These are phyloP conservation scores for Scyliorhinus canicula DNA, from an alignment of 2,797 vertebrate genomes.

Conservation along the genomic window DNA sequence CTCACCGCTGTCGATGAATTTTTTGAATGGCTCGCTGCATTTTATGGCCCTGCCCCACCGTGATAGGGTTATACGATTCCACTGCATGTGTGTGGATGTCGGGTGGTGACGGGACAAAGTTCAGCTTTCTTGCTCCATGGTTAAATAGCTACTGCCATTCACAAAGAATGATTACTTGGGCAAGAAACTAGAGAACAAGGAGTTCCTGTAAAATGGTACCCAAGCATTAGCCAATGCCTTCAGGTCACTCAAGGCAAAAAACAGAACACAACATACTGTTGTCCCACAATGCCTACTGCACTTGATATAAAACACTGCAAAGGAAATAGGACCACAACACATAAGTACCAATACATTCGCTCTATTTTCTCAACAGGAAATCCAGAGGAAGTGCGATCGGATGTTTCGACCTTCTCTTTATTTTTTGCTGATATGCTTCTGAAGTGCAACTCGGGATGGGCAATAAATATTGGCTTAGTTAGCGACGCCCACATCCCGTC, in stretches of 20 bases:
- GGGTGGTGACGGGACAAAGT: background rate
- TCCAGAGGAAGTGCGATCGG: background rate
- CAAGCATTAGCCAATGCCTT: background rate
- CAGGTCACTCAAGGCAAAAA: background rate
- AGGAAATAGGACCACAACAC: background rate
- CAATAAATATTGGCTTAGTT: too few species aligned
- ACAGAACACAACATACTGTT: background rate
- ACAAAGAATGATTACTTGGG: background rate
- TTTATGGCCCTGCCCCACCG: too few species aligned
- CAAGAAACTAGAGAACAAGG: background rate
- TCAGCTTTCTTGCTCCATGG: background rate
- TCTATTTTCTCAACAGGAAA: background rate
- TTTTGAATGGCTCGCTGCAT: too few species aligned
- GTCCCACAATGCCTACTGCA: background rate
- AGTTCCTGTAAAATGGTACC: background rate
- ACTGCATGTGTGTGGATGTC: background rate
- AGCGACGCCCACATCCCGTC: too few species aligned
- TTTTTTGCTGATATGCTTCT: background rate
- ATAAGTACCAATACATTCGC: background rate
- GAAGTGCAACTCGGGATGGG: too few species aligned
- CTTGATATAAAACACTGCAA: background rate
- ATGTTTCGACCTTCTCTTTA: background rate
- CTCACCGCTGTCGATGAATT: too few species aligned
- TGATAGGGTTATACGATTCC: too few species aligned
- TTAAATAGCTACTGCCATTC: background rate